These are phyloP conservation scores for Meteorus sp. DNA, from an alignment of 1,140 invertebrate genomes.

Conservation along the genomic window DNA sequence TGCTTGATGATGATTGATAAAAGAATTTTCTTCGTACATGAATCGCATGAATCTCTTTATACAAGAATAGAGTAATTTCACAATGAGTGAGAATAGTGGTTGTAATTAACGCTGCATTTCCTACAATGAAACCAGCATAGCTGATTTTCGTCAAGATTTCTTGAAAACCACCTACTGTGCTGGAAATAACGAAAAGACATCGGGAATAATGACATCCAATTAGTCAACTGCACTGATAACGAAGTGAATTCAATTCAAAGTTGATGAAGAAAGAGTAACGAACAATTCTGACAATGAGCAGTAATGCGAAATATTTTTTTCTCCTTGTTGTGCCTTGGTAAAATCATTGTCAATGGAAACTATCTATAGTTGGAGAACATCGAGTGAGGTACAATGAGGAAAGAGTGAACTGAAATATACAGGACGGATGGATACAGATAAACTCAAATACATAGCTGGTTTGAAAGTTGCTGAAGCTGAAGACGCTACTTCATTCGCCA, in stretches of 20 bases:
- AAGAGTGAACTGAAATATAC: constrained; percentile 10
- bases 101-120: neutral
- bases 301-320: neutral
- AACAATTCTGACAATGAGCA: neutral
- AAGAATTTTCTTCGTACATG: too few relatives aligned
- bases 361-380: too few relatives aligned
- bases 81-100: too few relatives aligned
- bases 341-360: too few relatives aligned
- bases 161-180: constrained; percentile 17
- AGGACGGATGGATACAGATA: constrained; percentile 4
- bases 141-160: neutral
- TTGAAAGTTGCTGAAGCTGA: constrained; percentile 37
- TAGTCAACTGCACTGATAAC: constrained; percentile 27
- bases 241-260: constrained; percentile 23
- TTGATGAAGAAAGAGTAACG: constrained; percentile 8
- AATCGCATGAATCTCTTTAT: too few relatives aligned
- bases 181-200: constrained; percentile 23
- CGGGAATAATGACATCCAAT: constrained; percentile 29
- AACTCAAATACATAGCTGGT: constrained; percentile 27
- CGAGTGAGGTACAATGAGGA: too few relatives aligned
- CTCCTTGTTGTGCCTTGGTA: too few relatives aligned
- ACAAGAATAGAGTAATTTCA: too few relatives aligned
- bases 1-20: too few relatives aligned
- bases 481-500: constrained; percentile 20
- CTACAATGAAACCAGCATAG: neutral